Evolutionary conservation across 2,888 invertebrate species (phyloP).

Genomic region (Sphinx pinastri): DNA sequence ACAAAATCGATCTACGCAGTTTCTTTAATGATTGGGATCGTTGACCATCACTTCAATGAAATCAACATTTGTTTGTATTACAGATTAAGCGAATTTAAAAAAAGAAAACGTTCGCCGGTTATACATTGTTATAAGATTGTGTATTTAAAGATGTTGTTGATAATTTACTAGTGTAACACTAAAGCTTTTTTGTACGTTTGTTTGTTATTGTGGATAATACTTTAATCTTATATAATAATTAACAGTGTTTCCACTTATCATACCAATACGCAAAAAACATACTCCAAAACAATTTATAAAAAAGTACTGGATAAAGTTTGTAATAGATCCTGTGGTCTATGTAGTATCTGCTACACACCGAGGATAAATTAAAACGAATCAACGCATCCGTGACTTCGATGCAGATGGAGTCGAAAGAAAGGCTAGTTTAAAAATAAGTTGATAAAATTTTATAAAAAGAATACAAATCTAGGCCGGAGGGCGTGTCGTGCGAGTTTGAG

Average conservation of each 20-base stretch:
- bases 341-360: not conserved
- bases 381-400: not conserved
- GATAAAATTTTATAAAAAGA: constrained; percentile 19
- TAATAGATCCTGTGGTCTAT: too few relatives aligned
- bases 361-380: not conserved
- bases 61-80: constrained; percentile 5
- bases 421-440: not conserved
- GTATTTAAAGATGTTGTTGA: not conserved
- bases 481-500: constrained; percentile 61
- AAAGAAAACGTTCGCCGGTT: not conserved
- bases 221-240: too few relatives aligned
- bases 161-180: too few relatives aligned
- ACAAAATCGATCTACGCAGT: constrained; percentile 15
- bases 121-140: not conserved
- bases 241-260: too few relatives aligned
- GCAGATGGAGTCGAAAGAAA: not conserved
- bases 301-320: too few relatives aligned
- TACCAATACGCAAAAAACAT: too few relatives aligned
- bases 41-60: not conserved
- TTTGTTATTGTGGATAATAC: too few relatives aligned
- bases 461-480: constrained; percentile 41
- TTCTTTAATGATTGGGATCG: constrained; percentile 10
- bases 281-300: too few relatives aligned
- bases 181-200: too few relatives aligned
- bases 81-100: not conserved